Conservation (phyloP, 2,888 invertebrate genomes). For the Herminia tarsipennalis region DNA sequence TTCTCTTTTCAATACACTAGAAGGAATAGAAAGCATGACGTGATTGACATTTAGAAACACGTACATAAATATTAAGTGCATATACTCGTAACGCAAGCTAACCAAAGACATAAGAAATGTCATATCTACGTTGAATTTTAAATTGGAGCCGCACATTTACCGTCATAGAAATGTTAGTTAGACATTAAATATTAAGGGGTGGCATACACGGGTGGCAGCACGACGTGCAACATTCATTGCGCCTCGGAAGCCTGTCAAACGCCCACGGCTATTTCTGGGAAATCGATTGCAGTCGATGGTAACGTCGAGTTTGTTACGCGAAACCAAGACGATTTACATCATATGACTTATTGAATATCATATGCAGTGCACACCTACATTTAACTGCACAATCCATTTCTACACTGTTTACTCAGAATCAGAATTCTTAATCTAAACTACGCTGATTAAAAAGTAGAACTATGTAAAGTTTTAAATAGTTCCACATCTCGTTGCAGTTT, state of each 20-base stretch:
- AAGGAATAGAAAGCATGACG: no score
- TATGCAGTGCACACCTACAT: neutral
- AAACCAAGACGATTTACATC: constrained; percentile 47
- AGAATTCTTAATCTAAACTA: constrained; percentile 16
- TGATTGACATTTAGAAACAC: constrained; percentile 14
- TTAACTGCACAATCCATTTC: neutral
- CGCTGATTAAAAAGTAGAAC: constrained; percentile 28
- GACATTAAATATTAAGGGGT: constrained; percentile 76
- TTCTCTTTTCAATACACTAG: no score
- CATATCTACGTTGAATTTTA: constrained; percentile 63
- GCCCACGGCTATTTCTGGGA: constrained; percentile 70
- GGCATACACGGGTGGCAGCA: constrained; percentile 50
- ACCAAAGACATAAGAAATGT: constrained; percentile 42
- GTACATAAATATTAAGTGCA: constrained; percentile 28
- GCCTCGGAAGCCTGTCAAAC: constrained; percentile 59
- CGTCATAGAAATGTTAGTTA: constrained; percentile 73
- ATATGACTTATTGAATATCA: constrained; percentile 28
- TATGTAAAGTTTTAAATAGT: constrained; percentile 29
- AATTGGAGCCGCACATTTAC: constrained; percentile 56
- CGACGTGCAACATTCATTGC: constrained; percentile 69
- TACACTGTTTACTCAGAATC: constrained; percentile 5
- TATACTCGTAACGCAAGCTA: constrained; percentile 11
- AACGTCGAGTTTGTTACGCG: constrained; percentile 41
- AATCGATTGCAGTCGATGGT: constrained; percentile 68
- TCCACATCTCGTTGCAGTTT: constrained; percentile 33